Evolutionary conservation across 2,888 invertebrate genomes (phyloP).

Genomic region (Hypena proboscidalis): DNA sequence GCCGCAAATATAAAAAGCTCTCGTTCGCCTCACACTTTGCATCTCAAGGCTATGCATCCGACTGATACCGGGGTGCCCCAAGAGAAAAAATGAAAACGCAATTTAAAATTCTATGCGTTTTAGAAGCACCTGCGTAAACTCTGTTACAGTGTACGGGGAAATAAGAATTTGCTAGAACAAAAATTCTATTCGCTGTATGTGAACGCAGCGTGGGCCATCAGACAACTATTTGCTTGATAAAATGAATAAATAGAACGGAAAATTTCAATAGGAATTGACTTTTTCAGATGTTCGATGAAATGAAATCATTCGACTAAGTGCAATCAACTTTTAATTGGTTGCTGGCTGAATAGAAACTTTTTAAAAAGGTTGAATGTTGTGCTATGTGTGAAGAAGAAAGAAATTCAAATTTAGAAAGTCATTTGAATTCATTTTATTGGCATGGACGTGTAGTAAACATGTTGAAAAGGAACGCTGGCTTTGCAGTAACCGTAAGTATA

Average conservation of each 20-base stretch:
- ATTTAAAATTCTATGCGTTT: constrained; percentile 83
- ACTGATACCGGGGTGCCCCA: constrained; percentile 78
- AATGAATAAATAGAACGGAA: constrained; percentile 8
- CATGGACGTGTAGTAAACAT: neutral
- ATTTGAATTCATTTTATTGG: too few relatives aligned
- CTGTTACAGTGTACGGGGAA: constrained; percentile 40
- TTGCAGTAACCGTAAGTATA: constrained; percentile 7
- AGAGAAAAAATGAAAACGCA: constrained; percentile 80
- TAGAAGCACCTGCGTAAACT: constrained; percentile 69
- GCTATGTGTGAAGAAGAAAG: too few relatives aligned
- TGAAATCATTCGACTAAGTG: neutral
- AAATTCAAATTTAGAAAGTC: too few relatives aligned
- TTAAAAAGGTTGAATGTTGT: too few relatives aligned
- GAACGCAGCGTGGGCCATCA: constrained; percentile 9
- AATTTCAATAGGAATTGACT: constrained; percentile 9
- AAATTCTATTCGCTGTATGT: constrained; percentile 27
- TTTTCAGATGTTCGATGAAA: neutral
- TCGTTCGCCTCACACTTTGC: constrained; percentile 78
- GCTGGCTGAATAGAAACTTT: neutral
- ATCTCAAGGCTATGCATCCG: constrained; percentile 83
- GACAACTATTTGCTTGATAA: constrained; percentile 15
- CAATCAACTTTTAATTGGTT: constrained; percentile 2
- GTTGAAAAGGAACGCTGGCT: neutral
- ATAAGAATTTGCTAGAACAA: constrained; percentile 38
- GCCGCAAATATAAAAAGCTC: constrained; percentile 83